Conservation (phyloP, 2,113 vertebrate species). For the Lutjanus erythropterus region DNA sequence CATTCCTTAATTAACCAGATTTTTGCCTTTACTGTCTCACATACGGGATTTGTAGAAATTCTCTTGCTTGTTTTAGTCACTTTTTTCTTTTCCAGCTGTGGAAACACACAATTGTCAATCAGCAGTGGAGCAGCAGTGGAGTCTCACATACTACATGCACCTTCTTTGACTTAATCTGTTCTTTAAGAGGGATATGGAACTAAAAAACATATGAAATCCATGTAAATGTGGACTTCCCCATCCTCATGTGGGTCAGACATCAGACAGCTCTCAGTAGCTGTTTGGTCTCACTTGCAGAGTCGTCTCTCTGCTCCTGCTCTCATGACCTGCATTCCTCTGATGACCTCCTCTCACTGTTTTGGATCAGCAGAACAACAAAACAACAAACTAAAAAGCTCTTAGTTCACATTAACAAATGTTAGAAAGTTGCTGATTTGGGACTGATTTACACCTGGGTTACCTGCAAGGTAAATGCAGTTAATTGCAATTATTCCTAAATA, state of each 20-base stretch:
- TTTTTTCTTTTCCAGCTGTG: not conserved
- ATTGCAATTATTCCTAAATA: too few species aligned
- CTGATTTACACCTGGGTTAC: not conserved
- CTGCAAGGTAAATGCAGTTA: not conserved
- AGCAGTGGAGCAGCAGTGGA: too few species aligned
- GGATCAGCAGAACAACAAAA: slow-evolving; percentile 22
- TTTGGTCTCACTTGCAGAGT: not conserved
- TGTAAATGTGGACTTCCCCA: not conserved
- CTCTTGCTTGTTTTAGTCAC: not conserved
- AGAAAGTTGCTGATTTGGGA: not conserved
- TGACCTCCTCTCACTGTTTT: slow-evolving; percentile 26
- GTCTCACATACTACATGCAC: not conserved
- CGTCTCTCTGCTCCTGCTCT: slow-evolving; percentile 2
- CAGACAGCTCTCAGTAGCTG: slow-evolving; percentile 10
- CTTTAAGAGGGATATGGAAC: not conserved
- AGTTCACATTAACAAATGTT: not conserved
- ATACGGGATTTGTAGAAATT: not conserved
- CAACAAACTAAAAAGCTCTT: not conserved
- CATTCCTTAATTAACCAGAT: not conserved
- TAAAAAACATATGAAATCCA: not conserved
- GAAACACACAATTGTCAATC: not conserved
- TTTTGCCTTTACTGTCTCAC: not conserved
- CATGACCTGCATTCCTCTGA: slow-evolving; percentile 40
- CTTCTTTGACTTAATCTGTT: too few species aligned
- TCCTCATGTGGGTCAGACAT: slow-evolving; percentile 40